phyloP scores from a whole-genome alignment of 1,140 invertebrate genomes.

The Orius insidiosus region DNA sequence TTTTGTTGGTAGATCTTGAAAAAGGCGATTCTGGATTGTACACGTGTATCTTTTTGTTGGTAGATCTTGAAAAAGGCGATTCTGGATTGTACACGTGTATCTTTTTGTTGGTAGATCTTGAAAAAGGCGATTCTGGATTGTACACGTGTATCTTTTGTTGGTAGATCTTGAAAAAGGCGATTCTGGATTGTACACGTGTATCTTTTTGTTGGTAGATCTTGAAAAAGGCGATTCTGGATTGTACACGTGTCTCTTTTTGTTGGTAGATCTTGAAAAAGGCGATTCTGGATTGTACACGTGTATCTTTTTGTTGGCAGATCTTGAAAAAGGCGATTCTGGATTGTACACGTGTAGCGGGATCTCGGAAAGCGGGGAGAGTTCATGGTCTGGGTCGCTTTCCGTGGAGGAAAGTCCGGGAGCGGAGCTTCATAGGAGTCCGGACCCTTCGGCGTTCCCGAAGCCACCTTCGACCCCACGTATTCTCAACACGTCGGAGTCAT shows the following conservation, averaged over 20 bases:
- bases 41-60: constrained; percentile 40
- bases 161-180: neutral
- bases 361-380: constrained; percentile 63
- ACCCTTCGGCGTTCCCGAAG: constrained; percentile 58
- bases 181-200: too few relatives aligned
- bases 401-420: constrained; percentile 38
- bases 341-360: constrained; percentile 63
- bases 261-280: constrained; percentile 22
- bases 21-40: constrained; percentile 54
- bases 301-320: too few relatives aligned
- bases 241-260: too few relatives aligned
- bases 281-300: constrained; percentile 67
- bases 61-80: neutral
- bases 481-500: constrained; percentile 57
- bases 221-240: constrained; percentile 50
- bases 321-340: constrained; percentile 52
- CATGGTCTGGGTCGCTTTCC: constrained; percentile 56
- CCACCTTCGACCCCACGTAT: constrained; percentile 51
- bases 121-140: constrained; percentile 47
- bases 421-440: constrained; percentile 54
- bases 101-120: too few relatives aligned
- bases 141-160: constrained; percentile 49
- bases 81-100: too few relatives aligned
- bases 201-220: too few relatives aligned
- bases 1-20: constrained; percentile 62